Percentiles rank a stretch among this genome's conserved stretches.
Evolutionary conservation across 1,140 invertebrate species (phyloP).

Genomic region (Cardiocondyla obscurior): DNA sequence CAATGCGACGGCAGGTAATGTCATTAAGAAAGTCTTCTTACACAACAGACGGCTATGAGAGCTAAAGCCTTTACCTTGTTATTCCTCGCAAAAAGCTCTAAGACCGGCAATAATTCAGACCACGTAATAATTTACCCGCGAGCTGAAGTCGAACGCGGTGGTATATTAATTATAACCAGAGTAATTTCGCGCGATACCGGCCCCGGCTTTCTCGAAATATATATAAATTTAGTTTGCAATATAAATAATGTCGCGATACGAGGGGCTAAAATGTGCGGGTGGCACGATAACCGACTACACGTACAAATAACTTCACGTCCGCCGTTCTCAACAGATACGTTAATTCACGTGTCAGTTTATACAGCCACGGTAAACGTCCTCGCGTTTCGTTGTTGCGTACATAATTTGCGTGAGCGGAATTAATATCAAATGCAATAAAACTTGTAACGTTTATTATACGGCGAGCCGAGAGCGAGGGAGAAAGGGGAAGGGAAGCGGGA

Average conservation of each 20-base stretch:
- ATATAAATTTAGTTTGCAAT: constrained; percentile 13
- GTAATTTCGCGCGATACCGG: not conserved
- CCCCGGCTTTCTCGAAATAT: not conserved
- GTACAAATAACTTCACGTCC: constrained; percentile 18
- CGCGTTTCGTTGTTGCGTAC: constrained; percentile 4
- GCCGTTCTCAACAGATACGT: not conserved
- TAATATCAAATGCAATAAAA: constrained; percentile 20
- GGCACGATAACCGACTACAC: not conserved
- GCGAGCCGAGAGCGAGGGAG: not conserved
- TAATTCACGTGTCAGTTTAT: constrained; percentile 16
- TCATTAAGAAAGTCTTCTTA: constrained; percentile 20
- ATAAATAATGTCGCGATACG: not conserved
- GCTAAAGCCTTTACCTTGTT: constrained; percentile 19
- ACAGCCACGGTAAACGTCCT: not conserved
- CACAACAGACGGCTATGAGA: constrained; percentile 25
- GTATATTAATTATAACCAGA: not conserved
- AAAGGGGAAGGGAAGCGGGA: not conserved
- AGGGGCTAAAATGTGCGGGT: not conserved
- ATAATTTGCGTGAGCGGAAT: not conserved
- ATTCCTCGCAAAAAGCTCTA: constrained; percentile 1
- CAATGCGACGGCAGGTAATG: constrained; percentile 45
- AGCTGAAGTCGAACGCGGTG: not conserved
- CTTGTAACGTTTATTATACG: constrained; percentile 2
- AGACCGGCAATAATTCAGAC: not conserved
- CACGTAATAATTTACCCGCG: not conserved